These are phyloP conservation scores for Ptiloglossa arizonensis DNA, from an alignment of 1,140 invertebrate species.

Conservation along the genomic window DNA sequence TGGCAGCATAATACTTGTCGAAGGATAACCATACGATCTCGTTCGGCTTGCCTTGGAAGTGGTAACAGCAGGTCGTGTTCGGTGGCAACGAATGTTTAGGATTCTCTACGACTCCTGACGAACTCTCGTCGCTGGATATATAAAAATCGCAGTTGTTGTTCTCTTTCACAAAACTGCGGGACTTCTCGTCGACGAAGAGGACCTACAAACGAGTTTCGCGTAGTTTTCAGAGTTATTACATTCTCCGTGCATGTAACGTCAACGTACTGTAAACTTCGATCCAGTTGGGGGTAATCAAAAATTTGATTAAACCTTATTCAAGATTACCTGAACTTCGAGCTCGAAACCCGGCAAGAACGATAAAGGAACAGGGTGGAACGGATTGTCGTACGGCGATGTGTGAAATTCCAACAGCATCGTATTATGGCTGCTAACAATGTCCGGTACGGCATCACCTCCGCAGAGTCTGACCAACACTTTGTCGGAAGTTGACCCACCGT, in stretches of 20 bases:
- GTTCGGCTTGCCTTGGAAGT: conserved; percentile 86
- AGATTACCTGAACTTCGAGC: conserved; percentile 88
- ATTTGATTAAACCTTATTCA: background rate
- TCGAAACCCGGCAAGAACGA: conserved; percentile 91
- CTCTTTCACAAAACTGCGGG: conserved; percentile 87
- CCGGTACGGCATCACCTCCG: conserved; percentile 91
- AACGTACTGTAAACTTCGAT: no score
- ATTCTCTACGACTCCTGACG: conserved; percentile 87
- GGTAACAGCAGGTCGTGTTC: conserved; percentile 90
- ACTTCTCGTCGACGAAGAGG: conserved; percentile 88
- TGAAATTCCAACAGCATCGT: conserved; percentile 91
- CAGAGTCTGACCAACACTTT: conserved; percentile 90
- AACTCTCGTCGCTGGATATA: conserved; percentile 88
- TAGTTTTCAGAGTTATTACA: no score
- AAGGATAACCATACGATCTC: conserved; percentile 93
- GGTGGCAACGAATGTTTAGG: conserved; percentile 92
- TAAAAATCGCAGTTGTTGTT: conserved; percentile 89
- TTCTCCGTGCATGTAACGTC: no score
- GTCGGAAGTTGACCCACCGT: conserved; percentile 87
- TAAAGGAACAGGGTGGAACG: conserved; percentile 89
- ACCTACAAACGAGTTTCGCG: conserved; percentile 80
- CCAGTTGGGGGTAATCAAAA: no score
- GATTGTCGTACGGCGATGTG: conserved; percentile 91
- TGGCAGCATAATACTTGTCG: conserved; percentile 89
- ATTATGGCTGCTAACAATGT: conserved; percentile 89